These are phyloP conservation scores for Bettongia penicillata DNA, from an alignment of 2,113 vertebrate species.

Conservation along the genomic window DNA sequence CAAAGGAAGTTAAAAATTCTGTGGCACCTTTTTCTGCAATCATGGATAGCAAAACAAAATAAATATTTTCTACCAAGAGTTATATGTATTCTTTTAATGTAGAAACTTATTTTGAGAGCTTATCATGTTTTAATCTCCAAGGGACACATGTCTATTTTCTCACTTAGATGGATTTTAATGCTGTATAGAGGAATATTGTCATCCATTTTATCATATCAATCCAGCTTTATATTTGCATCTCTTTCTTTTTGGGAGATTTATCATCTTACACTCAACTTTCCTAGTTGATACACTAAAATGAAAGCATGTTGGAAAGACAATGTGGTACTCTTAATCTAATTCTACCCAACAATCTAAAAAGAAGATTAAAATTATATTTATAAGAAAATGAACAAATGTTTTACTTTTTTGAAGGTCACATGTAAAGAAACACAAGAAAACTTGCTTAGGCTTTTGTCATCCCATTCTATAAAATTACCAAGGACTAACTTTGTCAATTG, in stretches of 20 bases:
- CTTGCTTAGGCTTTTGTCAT: neutral
- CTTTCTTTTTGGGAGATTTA: conserved; percentile 9
- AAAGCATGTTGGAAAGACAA: neutral
- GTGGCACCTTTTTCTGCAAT: neutral
- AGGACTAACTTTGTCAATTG: neutral
- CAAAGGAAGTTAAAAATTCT: neutral
- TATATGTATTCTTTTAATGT: conserved; percentile 34
- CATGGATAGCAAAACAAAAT: neutral
- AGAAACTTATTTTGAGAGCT: neutral
- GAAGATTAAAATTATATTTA: neutral
- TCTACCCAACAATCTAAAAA: neutral
- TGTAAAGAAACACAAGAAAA: neutral
- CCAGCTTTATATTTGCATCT: neutral
- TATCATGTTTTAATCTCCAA: conserved; percentile 19
- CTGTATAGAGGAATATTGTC: neutral
- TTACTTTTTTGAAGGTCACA: neutral
- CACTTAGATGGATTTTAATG: neutral
- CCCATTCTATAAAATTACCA: neutral
- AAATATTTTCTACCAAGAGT: neutral
- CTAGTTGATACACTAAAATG: neutral
- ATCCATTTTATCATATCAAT: conserved; percentile 25
- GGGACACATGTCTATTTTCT: neutral
- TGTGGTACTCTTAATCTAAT: neutral
- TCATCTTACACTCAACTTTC: neutral
- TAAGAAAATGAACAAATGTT: conserved; percentile 7